Percentiles rank a stretch among this genome's conserved stretches.
Conservation (phyloP, 1,140 invertebrate genomes). For the Sesamia nonagrioides region DNA sequence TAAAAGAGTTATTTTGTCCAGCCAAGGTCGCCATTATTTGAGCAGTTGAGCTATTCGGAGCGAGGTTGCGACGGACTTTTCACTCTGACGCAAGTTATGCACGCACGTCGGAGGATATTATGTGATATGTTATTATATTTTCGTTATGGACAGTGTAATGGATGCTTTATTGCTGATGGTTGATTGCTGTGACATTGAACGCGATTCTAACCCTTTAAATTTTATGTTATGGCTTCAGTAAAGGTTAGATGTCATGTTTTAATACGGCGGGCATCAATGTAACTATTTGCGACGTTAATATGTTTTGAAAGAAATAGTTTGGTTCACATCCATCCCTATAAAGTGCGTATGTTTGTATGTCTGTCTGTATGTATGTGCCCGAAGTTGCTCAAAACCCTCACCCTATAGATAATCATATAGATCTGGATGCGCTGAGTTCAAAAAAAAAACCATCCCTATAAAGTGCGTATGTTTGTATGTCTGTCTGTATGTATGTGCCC, state of each 20-base stretch:
- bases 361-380: too few relatives aligned
- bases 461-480: too few relatives aligned
- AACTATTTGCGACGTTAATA: not conserved
- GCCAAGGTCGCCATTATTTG: slow-evolving; percentile 77
- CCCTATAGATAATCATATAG: too few relatives aligned
- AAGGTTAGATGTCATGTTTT: slow-evolving; percentile 20
- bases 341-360: too few relatives aligned
- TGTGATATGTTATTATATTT: slow-evolving; percentile 75
- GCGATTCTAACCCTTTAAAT: slow-evolving; percentile 39
- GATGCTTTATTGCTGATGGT: slow-evolving; percentile 45
- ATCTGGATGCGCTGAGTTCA: too few relatives aligned
- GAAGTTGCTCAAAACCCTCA: too few relatives aligned
- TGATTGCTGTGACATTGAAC: slow-evolving; percentile 50
- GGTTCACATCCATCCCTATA: too few relatives aligned
- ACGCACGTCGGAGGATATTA: slow-evolving; percentile 59
- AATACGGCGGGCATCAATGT: not conserved
- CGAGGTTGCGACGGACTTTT: slow-evolving; percentile 73
- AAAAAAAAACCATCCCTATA: too few relatives aligned
- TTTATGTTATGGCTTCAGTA: slow-evolving; percentile 12
- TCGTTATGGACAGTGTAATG: slow-evolving; percentile 72
- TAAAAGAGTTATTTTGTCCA: slow-evolving; percentile 74
- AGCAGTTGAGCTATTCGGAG: slow-evolving; percentile 76
- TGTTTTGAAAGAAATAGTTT: too few relatives aligned
- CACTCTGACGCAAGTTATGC: slow-evolving; percentile 66
- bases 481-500: too few relatives aligned